Evolutionary conservation across 1,140 invertebrate species (phyloP), one percentile per base, ranked within the genome.

Genomic region (Drosophila cardini): DNA sequence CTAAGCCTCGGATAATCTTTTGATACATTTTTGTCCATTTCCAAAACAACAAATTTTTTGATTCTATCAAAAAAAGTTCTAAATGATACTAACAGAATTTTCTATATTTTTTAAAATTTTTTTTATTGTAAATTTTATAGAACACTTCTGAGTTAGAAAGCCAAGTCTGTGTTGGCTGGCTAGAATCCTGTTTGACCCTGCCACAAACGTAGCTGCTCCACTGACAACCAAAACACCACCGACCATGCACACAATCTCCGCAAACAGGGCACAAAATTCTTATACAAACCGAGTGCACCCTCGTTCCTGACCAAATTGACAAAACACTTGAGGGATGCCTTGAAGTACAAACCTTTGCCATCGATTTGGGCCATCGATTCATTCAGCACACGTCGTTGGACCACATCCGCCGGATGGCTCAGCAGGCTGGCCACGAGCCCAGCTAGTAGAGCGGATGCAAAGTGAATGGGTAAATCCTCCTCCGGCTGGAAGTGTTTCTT

Each of bases 321-420:
- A 0, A 72, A 0, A 10, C 76, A 89, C 0, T 80, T 76, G 4
- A 74, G 2, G 9, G 72, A 62, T 15, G 48, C 64, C 30, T 43
- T 83, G 38, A 82, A 86, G 11, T 40, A 57, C 0, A 77, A 16
- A 0, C 18, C 43, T 15, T 18, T 40, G 10, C 82, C 72, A n/a
- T 18, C 21, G 21, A 26, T 2, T 2, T 52, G 43, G 34, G 76
- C 56, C 0, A 42, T 38, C 4, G 76, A 72, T 43, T 87, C 79
- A 48, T 80, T 79, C 79, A 83, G 77, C n/a, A 87, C 50, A 1
- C 80, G 70, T 0, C 72, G 77, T 9, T 83, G 83, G 7, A 87
- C 60, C 8, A 87, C 83, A 26, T 87, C 84, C 0, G 76, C 65
- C 9, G 83, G 83, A 53, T 52, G 71, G 32, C 84, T 89, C 4